These are phyloP conservation scores for Pelobates fuscus DNA, from an alignment of 2,113 vertebrate genomes.

Conservation along the genomic window DNA sequence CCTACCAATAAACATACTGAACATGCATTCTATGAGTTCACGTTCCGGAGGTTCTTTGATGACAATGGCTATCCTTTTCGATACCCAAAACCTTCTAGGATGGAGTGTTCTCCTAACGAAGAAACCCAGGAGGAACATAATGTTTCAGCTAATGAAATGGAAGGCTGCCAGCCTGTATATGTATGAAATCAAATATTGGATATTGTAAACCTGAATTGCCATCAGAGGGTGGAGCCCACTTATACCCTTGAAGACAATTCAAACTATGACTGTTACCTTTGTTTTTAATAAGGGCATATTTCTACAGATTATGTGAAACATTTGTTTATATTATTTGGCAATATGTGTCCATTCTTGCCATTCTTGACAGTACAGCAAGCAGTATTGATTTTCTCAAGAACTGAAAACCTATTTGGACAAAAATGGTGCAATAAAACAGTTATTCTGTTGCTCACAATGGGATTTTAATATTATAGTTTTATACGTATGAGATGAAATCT, in stretches of 20 bases:
- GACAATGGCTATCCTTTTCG: conserved; percentile 94
- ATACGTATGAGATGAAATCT: too few species aligned
- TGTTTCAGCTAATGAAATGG: conserved; percentile 67
- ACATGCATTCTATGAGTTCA: conserved; percentile 97
- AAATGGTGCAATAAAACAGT: background rate
- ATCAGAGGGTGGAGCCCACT: background rate
- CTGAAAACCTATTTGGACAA: too few species aligned
- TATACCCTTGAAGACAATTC: background rate
- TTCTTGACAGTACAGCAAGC: background rate
- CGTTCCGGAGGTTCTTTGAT: conserved; percentile 97
- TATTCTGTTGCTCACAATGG: background rate
- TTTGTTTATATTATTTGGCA: background rate
- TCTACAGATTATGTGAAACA: background rate
- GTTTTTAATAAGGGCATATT: too few species aligned
- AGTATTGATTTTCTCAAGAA: too few species aligned
- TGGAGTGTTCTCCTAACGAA: conserved; percentile 57
- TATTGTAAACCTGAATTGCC: background rate
- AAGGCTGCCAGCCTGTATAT: conserved; percentile 93
- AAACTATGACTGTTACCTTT: background rate
- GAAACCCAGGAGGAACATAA: conserved; percentile 56
- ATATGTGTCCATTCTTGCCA: background rate
- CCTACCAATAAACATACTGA: conserved; percentile 87
- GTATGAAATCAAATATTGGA: conserved; percentile 70
- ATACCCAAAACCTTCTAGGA: conserved; percentile 87
- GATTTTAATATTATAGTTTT: too few species aligned